Evolutionary conservation across 2,888 invertebrate species (phyloP), one percentile per base, ranked within the genome.

Genomic region (Stramonita haemastoma): DNA sequence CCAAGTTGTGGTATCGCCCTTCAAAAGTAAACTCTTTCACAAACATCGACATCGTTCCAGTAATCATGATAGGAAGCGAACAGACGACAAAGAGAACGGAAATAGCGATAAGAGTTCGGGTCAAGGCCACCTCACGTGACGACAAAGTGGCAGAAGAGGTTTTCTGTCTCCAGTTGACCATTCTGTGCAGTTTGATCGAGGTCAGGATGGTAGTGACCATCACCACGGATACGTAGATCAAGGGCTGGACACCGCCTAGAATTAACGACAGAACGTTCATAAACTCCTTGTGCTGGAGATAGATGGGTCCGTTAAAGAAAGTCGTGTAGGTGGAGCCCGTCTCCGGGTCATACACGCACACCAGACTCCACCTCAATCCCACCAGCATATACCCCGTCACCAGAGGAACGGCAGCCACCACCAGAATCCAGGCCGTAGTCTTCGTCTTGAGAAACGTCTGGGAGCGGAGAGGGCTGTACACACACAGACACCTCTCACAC

Each of bases 401-500:
- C 15, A 84, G 15, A 17, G 57, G 5, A 29, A 29, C n/a, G 26
- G 84, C 22, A 29, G n/a, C 57, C 19, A 36, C 29, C 57, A 29
- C 4, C 57, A 57, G n/a, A 5, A 85, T 56, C 57, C 2, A 15
- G 0, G 29, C 29, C 15, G 57, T 57, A 29, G 84, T 57, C 29
- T 26, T n/a, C 1, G 17, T 85, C 22, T 57, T 85, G 29, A 84
- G n/a, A 26, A 84, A 19, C 2, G 56, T 84, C n/a, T 57, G 84
- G 0, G 84, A 84, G 29, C 84, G 84, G 17, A 84, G 84, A 57
- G 84, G 84, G 17, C 29, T 57, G n/a, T 29, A 56, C 57, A 84
- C 84, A 15, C 84, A 84, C 56, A 84, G 57, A 17, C 84, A 84
- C n/a, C 84, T 13, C 84, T 84, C 84, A 19, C 84, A 84, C 29